Conservation (phyloP, 2,888 invertebrate species). For the Zygothrica quintamaculata region DNA sequence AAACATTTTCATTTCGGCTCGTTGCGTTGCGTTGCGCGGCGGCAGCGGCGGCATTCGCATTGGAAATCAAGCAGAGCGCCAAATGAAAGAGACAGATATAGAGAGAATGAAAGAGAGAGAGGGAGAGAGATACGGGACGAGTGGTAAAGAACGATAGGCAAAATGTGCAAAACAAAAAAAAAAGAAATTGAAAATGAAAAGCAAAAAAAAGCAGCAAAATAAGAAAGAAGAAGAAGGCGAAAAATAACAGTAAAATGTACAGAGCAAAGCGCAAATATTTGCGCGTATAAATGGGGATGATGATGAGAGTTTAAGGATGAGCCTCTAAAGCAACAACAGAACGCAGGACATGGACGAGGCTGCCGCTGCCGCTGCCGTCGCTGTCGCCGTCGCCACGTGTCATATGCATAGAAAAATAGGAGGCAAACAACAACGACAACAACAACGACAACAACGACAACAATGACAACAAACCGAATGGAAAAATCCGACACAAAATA, state of each 20-base stretch:
- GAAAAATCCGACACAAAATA: conserved; percentile 12
- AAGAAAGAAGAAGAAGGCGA: conserved; percentile 14
- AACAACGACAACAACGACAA: conserved; percentile 4
- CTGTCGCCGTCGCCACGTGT: no score
- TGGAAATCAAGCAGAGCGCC: conserved; percentile 35
- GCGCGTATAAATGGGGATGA: conserved; percentile 77
- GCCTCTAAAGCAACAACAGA: conserved; percentile 34
- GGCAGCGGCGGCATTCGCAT: conserved; percentile 49
- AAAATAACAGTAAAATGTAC: conserved; percentile 52
- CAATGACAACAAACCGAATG: conserved; percentile 6
- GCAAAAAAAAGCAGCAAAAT: conserved; percentile 46
- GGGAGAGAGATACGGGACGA: conserved; percentile 7
- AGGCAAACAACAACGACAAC: conserved; percentile 11
- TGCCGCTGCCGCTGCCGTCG: no score
- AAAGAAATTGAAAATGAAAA: conserved; percentile 50
- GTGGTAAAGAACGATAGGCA: conserved; percentile 18
- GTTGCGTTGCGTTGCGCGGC: conserved; percentile 62
- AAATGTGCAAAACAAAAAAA: conserved; percentile 63
- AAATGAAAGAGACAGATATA: conserved; percentile 41
- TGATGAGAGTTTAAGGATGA: conserved; percentile 49
- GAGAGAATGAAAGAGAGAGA: conserved; percentile 3
- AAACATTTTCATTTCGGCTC: conserved; percentile 80
- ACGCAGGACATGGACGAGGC: conserved; percentile 1
- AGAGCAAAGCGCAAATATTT: conserved; percentile 77
- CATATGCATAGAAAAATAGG: conserved; percentile 26